A percentile compares a stretch with the other conserved stretches of the same genome.
These are phyloP conservation scores for Tiaroga cobitis DNA, from an alignment of 2,797 vertebrate species.

Conservation along the genomic window DNA sequence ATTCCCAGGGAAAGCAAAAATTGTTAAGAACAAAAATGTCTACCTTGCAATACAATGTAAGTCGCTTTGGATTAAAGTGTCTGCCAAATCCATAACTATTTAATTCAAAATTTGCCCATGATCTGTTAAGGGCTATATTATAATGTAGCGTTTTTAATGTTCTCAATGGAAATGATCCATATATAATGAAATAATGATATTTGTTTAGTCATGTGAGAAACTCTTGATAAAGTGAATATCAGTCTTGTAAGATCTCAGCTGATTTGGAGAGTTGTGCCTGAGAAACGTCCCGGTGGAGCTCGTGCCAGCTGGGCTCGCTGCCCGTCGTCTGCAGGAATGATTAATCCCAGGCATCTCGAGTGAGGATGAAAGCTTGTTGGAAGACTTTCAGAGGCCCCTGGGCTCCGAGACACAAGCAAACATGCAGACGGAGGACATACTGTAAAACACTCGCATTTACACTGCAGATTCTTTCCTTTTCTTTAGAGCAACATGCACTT, in stretches of 20 bases:
- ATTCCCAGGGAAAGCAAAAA: no score
- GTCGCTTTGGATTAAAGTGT: no score
- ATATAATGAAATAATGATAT: not conserved
- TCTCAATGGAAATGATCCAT: not conserved
- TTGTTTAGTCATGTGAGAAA: not conserved
- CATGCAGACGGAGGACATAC: not conserved
- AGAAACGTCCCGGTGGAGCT: conserved; percentile 56
- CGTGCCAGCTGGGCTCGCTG: conserved; percentile 67
- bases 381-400: conserved; percentile 50
- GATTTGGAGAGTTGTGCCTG: not conserved
- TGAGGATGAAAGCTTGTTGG: conserved; percentile 50
- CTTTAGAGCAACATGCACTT: not conserved
- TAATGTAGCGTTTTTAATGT: not conserved
- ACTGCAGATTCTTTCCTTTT: not conserved
- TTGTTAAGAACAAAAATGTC: no score
- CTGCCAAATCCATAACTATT: no score
- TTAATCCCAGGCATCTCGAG: conserved; percentile 47
- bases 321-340: conserved; percentile 60
- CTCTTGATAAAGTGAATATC: not conserved
- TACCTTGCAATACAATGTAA: no score
- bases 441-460: not conserved
- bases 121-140: not conserved
- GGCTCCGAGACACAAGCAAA: conserved; percentile 10
- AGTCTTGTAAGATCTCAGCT: not conserved
- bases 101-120: no score